phyloP scores from a whole-genome alignment of 2,797 vertebrate genomes.

The Diplodus sargus region DNA sequence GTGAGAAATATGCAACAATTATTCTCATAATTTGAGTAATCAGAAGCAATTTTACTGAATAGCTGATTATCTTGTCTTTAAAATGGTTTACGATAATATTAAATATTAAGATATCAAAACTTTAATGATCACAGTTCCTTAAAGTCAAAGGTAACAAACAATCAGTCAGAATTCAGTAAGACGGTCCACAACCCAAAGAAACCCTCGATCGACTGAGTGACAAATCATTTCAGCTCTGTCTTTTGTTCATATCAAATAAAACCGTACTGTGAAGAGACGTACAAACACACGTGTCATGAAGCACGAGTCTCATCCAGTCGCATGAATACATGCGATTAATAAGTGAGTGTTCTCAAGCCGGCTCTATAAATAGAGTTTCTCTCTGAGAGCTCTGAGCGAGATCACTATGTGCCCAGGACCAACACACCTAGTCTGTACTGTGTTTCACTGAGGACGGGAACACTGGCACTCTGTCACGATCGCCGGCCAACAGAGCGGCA shows the following conservation, averaged over 20 bases:
- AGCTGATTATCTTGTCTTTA: background rate
- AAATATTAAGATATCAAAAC: background rate
- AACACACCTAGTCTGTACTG: slow-evolving; percentile 50
- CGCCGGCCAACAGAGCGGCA: slow-evolving; percentile 7
- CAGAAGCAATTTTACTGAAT: background rate
- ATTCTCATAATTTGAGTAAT: background rate
- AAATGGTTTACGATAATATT: background rate
- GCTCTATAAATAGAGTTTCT: slow-evolving; percentile 71
- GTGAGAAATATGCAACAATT: background rate
- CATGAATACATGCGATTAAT: slow-evolving; percentile 63
- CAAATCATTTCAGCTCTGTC: background rate
- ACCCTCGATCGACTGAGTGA: background rate
- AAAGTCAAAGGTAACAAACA: too few species aligned
- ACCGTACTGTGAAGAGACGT: background rate
- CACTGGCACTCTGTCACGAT: slow-evolving; percentile 10
- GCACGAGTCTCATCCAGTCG: slow-evolving; percentile 1
- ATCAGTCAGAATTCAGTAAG: too few species aligned
- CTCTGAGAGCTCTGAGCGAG: slow-evolving; percentile 41
- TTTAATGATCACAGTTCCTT: background rate
- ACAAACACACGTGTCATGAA: background rate
- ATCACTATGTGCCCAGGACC: slow-evolving; percentile 70
- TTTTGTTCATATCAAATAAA: background rate
- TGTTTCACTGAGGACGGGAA: slow-evolving; percentile 45
- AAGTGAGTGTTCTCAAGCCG: slow-evolving; percentile 55
- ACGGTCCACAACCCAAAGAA: background rate